Base-by-base conservation (phyloP, 2,113 vertebrate genomes). In the Pteropus alecto region DNA sequence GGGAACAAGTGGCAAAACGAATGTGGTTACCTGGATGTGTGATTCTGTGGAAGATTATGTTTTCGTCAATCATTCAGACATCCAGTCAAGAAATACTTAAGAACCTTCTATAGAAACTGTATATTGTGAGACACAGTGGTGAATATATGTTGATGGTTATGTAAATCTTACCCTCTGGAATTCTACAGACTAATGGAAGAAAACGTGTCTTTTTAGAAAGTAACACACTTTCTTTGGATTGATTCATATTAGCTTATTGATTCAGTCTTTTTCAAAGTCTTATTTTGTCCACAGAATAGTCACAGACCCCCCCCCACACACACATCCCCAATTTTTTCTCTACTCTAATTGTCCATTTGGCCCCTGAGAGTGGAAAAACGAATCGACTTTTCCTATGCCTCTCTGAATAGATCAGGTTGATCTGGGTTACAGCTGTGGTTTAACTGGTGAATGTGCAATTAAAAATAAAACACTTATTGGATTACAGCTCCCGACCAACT, bases 281-380 rank as follows among this genome's bases (percentile, higher is more conserved):
- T 92, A 92, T 78, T 94, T 98, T 97, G 93, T 96, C 89, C 54
- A 79, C 56, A 98, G 97, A 98, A 98, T 92, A 97, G 96, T 67
- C 58, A 58, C 85, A 58, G 76, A 79, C 58, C 24, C 11, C 3
- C 19, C 46, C 33, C 10, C 46, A 3, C 46, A 16, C 28, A n/a
- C n/a, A n/a, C n/a, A n/a, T n/a, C 8, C 30, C n/a, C 22, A 33
- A 26, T 94, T 86, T 95, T 91, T 94, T 65, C 91, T 97, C 78
- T 93, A 84, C 71, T 97, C 96, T 96, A 97, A 98, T 98, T 98
- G 98, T 92, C 93, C 73, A 95, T 96, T 70, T 95, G 74, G 7
- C 97, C 98, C 87, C 70, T 82, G 97, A 98, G 98, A 98, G 97
- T 97, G 98, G 98, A 99, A 99, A 99, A 98, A 98, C 79, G 90